These are phyloP conservation scores for Scylla paramamosain DNA, from an alignment of 1,140 invertebrate species.

Conservation along the genomic window DNA sequence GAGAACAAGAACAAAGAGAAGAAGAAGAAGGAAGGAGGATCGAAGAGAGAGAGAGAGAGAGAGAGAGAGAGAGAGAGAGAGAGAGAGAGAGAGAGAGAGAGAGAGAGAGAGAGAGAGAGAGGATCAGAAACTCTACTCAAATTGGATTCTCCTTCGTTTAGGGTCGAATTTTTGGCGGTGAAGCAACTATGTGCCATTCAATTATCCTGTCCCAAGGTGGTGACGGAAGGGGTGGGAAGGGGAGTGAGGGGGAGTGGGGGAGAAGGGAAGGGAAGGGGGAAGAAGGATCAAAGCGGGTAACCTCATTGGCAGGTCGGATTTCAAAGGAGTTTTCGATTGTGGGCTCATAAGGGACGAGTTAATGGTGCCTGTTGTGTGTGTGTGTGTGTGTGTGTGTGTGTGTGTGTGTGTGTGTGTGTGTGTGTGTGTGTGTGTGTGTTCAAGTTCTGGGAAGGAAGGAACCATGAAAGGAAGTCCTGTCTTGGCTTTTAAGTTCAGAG, in stretches of 20 bases:
- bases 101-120: neutral
- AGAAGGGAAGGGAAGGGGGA: neutral
- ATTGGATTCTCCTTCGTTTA: slow-evolving; percentile 45
- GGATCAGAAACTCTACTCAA: neutral
- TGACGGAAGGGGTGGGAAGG: neutral
- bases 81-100: no score
- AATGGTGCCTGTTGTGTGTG: slow-evolving; percentile 47
- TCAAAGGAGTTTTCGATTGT: slow-evolving; percentile 66
- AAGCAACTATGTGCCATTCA: slow-evolving; percentile 51
- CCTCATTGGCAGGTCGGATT: neutral
- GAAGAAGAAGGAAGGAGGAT: neutral
- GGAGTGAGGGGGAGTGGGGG: neutral
- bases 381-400: slow-evolving; percentile 17
- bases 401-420: neutral
- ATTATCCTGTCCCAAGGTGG: slow-evolving; percentile 36
- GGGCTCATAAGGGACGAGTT: slow-evolving; percentile 62
- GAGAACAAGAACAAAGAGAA: neutral
- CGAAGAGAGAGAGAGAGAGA: neutral
- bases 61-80: neutral
- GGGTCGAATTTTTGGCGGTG: neutral
- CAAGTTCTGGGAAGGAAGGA: neutral
- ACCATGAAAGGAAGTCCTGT: neutral
- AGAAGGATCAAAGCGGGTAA: slow-evolving; percentile 42
- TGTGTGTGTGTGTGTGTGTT: neutral
- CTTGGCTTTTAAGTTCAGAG: neutral